These are phyloP conservation scores for Protaetia brevitarsis DNA, from an alignment of 1,140 invertebrate genomes.

Conservation along the genomic window DNA sequence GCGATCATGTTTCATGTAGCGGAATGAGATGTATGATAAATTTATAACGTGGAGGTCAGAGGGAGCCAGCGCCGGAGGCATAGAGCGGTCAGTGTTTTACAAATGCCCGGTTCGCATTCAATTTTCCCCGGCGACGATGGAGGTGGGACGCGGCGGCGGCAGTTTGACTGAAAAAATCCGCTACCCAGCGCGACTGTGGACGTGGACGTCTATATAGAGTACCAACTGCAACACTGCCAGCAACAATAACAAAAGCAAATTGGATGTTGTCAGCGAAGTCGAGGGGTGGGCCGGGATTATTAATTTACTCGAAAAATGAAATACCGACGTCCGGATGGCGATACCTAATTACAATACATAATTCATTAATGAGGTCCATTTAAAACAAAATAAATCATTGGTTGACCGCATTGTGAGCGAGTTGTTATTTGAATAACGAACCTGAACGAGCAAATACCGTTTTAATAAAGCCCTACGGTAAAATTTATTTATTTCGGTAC, in stretches of 20 bases:
- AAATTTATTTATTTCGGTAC: too few relatives aligned
- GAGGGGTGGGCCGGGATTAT: neutral
- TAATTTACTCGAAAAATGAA: conserved; percentile 29
- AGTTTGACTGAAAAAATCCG: conserved; percentile 25
- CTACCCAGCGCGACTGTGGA: neutral
- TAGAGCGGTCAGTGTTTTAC: conserved; percentile 34
- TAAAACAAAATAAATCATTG: conserved; percentile 25
- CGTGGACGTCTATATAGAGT: neutral
- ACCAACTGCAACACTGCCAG: conserved; percentile 1
- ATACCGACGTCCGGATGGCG: conserved; percentile 24
- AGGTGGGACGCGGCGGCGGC: neutral
- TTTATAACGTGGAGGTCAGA: conserved; percentile 35
- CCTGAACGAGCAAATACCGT: neutral
- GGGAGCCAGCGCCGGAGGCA: conserved; percentile 25
- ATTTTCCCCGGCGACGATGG: conserved; percentile 24
- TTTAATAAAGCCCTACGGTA: too few relatives aligned
- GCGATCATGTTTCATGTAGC: conserved; percentile 36
- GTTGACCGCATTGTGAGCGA: neutral
- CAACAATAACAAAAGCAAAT: conserved; percentile 6
- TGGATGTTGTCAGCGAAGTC: neutral
- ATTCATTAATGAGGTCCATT: conserved; percentile 22
- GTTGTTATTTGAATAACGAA: conserved; percentile 1
- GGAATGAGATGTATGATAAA: conserved; percentile 43
- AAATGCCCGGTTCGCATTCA: conserved; percentile 31
- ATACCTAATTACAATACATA: conserved; percentile 22